Evolutionary conservation across 2,888 invertebrate species (phyloP), one percentile per base, ranked within the genome.

Genomic region (Operophtera brumata): DNA sequence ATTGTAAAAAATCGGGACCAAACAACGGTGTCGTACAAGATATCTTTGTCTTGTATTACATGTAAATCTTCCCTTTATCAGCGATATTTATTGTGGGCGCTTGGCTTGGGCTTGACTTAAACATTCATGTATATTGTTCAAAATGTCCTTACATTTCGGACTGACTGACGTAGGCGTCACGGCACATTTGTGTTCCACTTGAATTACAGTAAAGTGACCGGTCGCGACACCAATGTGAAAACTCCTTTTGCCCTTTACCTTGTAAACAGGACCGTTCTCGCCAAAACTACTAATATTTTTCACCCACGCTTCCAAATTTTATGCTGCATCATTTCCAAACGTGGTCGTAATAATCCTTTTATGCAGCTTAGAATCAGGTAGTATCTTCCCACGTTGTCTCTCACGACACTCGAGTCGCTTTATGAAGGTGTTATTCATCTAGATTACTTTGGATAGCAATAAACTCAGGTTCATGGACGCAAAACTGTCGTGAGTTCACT

Each of bases 81-180:
- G 71, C 66, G 67, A 84, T 82, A 82, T 88, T 87, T 89, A 88
- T 88, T 86, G 85, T 73, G 73, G 72, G 70, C 76, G 79, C 76
- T n/a, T n/a, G n/a, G n/a, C n/a, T n/a, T n/a, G n/a, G n/a, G 78
- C 81, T 82, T 80, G 75, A 74, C 71, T 76, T 77, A 78, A 78
- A 82, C 81, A 77, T 79, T 73, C 75, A 74, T 81, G 86, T 86
- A 86, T 84, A 82, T 85, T 80, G 75, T 72, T 69, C 57, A 61
- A 60, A 58, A 66, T 61, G 70, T 70, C 69, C 77, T 79, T 80
- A 79, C 78, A 80, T 82, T 80, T 80, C 73, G 71, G 65, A 64
- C 76, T 77, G 78, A 79, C 80, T 77, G 78, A 79, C 80, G 89
- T 89, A 84, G 88, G 87, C 85, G 89, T 84, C 78, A 73, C 77